These are phyloP conservation scores for Temnothorax curvispinosus DNA, from an alignment of 1,140 invertebrate species.

Conservation along the genomic window DNA sequence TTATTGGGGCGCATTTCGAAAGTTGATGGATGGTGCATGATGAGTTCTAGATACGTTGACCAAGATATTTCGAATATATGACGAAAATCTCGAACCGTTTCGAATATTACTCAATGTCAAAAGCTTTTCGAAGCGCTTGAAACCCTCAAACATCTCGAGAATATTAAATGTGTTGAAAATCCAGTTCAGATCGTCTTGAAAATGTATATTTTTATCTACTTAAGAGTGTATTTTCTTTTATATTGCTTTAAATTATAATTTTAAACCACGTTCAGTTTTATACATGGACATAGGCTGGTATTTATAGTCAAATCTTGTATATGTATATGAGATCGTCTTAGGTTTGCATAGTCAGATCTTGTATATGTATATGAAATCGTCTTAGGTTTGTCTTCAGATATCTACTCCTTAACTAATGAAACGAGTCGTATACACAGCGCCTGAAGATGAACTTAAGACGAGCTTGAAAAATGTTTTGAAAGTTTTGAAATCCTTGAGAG, in stretches of 20 bases:
- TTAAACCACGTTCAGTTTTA: background rate
- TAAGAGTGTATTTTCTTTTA: background rate
- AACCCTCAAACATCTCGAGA: background rate
- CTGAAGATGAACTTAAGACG: no score
- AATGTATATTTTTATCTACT: background rate
- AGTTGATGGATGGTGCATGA: background rate
- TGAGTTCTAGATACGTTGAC: background rate
- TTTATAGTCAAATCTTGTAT: no score
- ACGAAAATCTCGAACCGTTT: background rate
- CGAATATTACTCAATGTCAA: background rate
- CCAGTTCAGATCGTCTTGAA: background rate
- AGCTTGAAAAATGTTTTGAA: background rate
- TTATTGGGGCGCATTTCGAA: slow-evolving; percentile 2
- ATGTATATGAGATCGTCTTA: no score
- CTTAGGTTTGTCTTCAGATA: no score
- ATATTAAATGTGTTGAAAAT: background rate
- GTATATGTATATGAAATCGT: no score
- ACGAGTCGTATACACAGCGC: no score
- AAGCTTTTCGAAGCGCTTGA: background rate
- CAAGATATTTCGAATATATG: background rate
- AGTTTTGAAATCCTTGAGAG: background rate
- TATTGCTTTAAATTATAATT: background rate
- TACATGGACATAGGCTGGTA: no score
- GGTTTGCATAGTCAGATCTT: no score
- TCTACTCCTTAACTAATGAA: no score